phyloP scores from a whole-genome alignment of 1,140 invertebrate genomes.

The Hyphantria cunea region DNA sequence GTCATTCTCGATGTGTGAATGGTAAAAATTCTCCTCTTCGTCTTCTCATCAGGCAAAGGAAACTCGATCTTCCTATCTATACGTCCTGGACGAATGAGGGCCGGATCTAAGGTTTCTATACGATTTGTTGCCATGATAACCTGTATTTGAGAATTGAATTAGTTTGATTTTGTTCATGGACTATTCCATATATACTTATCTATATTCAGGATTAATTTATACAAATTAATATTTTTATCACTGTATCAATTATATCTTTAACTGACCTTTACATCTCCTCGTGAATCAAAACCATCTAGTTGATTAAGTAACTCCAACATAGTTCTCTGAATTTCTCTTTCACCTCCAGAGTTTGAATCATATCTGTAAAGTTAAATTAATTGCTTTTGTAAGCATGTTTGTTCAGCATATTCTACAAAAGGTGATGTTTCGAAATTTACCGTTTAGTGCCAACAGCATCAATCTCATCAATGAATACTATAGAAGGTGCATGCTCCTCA shows the following conservation, averaged over 20 bases:
- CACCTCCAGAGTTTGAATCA: conserved; percentile 99
- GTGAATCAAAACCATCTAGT: conserved; percentile 98
- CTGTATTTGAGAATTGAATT: conserved; percentile 72
- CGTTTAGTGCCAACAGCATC: conserved; percentile 99
- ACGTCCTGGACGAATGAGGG: conserved; percentile 98
- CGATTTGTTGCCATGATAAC: conserved; percentile 99
- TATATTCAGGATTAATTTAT: no score
- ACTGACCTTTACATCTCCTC: conserved; percentile 95
- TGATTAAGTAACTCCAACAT: conserved; percentile 99
- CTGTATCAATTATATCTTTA: no score
- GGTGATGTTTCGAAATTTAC: conserved; percentile 41
- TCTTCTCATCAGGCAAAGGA: conserved; percentile 99
- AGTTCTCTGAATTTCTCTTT: conserved; percentile 99
- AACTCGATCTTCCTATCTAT: conserved; percentile 99
- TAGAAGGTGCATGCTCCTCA: conserved; percentile 99
- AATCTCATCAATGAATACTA: conserved; percentile 99
- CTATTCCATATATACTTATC: no score
- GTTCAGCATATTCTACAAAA: no score
- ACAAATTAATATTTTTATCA: no score
- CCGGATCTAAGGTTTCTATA: conserved; percentile 99
- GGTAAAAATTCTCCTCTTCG: conserved; percentile 98
- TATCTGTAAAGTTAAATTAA: conserved; percentile 83
- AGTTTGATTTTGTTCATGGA: no score
- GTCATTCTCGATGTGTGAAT: conserved; percentile 99
- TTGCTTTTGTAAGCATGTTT: no score